A percentile compares a stretch with the other conserved stretches of the same genome.
These are phyloP conservation scores for Ageneiosus marmoratus DNA, from an alignment of 2,113 vertebrate species.

Conservation along the genomic window DNA sequence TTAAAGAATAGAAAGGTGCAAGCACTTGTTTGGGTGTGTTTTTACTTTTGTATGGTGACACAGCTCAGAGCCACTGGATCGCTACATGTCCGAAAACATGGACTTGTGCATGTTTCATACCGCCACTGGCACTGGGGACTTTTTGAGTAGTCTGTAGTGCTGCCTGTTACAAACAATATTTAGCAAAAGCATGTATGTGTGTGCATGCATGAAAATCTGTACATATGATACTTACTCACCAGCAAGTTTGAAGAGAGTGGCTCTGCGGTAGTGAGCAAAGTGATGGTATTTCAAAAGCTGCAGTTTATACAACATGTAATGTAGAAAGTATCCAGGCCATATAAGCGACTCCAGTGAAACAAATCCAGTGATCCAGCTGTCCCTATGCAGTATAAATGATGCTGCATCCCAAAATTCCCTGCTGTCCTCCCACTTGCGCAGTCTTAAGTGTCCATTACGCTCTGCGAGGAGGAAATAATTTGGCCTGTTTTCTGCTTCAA, in stretches of 20 bases:
- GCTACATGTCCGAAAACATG: slow-evolving; percentile 91
- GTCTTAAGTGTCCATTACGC: slow-evolving; percentile 71
- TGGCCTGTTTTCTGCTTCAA: slow-evolving; percentile 86
- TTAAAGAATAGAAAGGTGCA: neutral
- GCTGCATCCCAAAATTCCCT: slow-evolving; percentile 80
- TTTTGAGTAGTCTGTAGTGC: slow-evolving; percentile 60
- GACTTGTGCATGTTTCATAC: slow-evolving; percentile 85
- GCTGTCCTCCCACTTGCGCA: slow-evolving; percentile 82
- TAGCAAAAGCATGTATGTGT: neutral
- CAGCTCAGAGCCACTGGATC: slow-evolving; percentile 83
- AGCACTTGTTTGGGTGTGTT: neutral
- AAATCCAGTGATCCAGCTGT: slow-evolving; percentile 83
- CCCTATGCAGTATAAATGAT: slow-evolving; percentile 85
- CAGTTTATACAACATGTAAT: slow-evolving; percentile 66
- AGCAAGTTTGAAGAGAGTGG: slow-evolving; percentile 84
- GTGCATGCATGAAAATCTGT: neutral
- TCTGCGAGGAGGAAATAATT: slow-evolving; percentile 85
- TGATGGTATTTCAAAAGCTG: slow-evolving; percentile 82
- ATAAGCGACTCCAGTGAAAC: slow-evolving; percentile 88
- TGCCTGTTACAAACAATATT: slow-evolving; percentile 70
- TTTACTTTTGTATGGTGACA: slow-evolving; percentile 83
- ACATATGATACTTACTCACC: slow-evolving; percentile 69
- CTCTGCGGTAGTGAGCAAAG: slow-evolving; percentile 79
- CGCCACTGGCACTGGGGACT: slow-evolving; percentile 86
- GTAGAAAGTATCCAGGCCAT: slow-evolving; percentile 84